Conservation (phyloP, 2,797 vertebrate species). For the Bovichtus variegatus region DNA sequence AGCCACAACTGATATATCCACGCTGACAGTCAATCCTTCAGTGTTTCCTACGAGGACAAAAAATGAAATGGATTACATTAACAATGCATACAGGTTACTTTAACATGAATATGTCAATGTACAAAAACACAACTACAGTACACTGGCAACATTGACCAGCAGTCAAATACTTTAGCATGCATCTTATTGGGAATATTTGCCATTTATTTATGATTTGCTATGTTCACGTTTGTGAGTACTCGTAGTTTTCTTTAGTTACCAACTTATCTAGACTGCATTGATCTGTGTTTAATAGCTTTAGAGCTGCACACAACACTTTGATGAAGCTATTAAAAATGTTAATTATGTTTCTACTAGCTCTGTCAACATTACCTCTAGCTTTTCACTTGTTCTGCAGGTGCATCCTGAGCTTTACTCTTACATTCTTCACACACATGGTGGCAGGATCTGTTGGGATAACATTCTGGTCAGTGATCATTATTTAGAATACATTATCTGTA, state of each 20-base stretch:
- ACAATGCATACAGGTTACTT: background rate
- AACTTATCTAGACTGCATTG: background rate
- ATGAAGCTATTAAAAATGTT: too few relatives aligned
- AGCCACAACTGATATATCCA: background rate
- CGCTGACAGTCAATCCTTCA: background rate
- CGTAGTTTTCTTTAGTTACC: too few relatives aligned
- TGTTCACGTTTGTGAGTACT: background rate
- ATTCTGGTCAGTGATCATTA: conserved; percentile 12
- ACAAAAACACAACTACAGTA: too few relatives aligned
- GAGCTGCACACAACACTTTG: background rate
- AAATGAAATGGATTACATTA: conserved; percentile 19
- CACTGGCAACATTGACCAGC: background rate
- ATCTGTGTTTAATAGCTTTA: background rate
- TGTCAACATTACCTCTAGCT: conserved; percentile 47
- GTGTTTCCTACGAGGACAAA: conserved; percentile 32
- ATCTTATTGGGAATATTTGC: background rate
- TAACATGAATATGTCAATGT: background rate
- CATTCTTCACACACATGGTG: conserved; percentile 82
- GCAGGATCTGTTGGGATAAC: conserved; percentile 65
- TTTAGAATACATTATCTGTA: background rate
- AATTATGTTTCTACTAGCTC: background rate
- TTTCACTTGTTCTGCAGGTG: conserved; percentile 48
- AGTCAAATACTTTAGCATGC: background rate
- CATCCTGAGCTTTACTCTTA: conserved; percentile 59
- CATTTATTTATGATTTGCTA: background rate